Conservation (phyloP, 2,797 vertebrate genomes). For the Micrastur ruficollis region DNA sequence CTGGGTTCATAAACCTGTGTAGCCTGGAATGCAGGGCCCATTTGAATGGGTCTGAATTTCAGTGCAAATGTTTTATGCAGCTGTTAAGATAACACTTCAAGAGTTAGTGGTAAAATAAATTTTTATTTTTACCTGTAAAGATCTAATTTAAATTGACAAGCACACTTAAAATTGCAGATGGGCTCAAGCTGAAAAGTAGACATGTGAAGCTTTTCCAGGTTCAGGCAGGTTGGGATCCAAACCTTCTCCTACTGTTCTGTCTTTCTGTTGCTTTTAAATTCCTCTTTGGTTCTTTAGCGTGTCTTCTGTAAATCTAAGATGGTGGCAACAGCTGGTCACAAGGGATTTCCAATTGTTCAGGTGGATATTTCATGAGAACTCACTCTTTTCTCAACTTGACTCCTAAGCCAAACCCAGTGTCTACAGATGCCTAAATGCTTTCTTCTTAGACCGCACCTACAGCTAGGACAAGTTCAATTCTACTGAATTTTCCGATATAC, state of each 20-base stretch:
- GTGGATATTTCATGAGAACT: not conserved
- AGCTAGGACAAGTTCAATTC: not conserved
- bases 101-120: not conserved
- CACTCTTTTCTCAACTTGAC: not conserved
- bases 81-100: not conserved
- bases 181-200: not conserved
- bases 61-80: not conserved
- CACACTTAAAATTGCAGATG: not conserved
- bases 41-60: not conserved
- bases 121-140: not conserved
- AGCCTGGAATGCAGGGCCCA: not conserved
- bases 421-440: not conserved
- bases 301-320: not conserved
- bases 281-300: not conserved
- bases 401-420: not conserved
- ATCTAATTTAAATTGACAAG: not conserved
- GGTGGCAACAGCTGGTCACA: not conserved
- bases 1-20: not conserved
- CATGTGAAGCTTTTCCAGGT: not conserved
- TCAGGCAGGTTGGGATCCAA: not conserved
- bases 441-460: not conserved
- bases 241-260: not conserved
- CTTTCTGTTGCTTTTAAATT: constrained; percentile 11
- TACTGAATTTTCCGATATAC: not conserved
- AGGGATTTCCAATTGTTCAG: not conserved